Base-by-base conservation (phyloP, 2,888 invertebrate species). In the Morinoia aosen region DNA sequence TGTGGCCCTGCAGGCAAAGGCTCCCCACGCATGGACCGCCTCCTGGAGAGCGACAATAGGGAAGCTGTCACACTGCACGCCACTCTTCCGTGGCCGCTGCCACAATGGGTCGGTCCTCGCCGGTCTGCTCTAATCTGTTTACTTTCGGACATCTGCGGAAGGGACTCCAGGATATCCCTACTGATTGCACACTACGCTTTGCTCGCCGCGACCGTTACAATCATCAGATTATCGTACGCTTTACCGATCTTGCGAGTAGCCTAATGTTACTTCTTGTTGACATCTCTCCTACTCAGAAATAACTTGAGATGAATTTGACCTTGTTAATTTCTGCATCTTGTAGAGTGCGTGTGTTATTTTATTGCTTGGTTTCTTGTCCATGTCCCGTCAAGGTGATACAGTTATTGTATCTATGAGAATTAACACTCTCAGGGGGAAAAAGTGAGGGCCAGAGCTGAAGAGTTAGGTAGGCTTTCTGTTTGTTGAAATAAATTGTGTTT, bases 61-160 rank as follows among this genome's bases (percentile, higher is more conserved):
- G 33, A 16, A 16, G 16, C 76, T 33, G 93, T 93, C 93, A 57
- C 93, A 19, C 93, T 93, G 56, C 58, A 93, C n/a, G 93, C 93
- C 33, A 19, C 33, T 57, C 93, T 57, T 0, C 56, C 39, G 57
- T 93, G 90, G 90, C 56, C 57, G 33, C 40, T 25, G 12, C 16
- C 57, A 93, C 93, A 93, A 93, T 57, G 58, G 48, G 1, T 11
- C 16, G n/a, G 93, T 39, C 56, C 93, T 4, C 93, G 25, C 93
- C 48, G 57, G n/a, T 56, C 93, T 93, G 11, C 57, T 56, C 93
- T 93, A 93, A 93, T 93, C 93, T 93, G 58, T 57, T 93, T 93
- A 90, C 40, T 76, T 33, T 76, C 76, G 76, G 76, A 76, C 76
- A 76, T 76, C 76, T 76, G 76, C 76, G 76, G 76, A 76, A 76